Evolutionary conservation across 1,140 invertebrate species (phyloP), one percentile per base, ranked within the genome.

Genomic region (Nixonia krombeini): DNA sequence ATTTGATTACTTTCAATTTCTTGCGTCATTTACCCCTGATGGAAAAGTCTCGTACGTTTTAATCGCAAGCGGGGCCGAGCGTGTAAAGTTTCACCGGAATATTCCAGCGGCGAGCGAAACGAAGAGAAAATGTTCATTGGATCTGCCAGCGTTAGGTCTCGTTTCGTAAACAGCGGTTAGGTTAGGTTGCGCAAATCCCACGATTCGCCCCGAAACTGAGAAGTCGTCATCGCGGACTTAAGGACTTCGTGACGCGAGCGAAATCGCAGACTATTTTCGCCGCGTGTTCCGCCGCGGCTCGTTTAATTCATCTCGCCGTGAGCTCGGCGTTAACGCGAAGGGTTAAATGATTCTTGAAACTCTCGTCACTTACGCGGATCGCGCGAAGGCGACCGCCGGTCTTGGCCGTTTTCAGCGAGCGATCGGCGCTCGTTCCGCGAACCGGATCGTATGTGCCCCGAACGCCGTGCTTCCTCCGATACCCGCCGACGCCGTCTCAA

Each of bases 321-420:
- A 42, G 50, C 35, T 13, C 35, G 35, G 35, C 41, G 45, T 57
- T 64, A 35, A 49, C 52, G 46, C 61, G 61, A 64, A 64, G 44
- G 55, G 40, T 55, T 72, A 72, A 73, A 70, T 73, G 62, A 61
- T 70, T 70, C 70, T 65, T 59, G 66, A 73, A 70, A 73, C 52
- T 67, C 66, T 61, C 59, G 58, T 66, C 70, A 73, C 62, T 67
- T 18, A 55, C 46, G 55, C 55, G 61, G 53, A 64, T 73, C 67
- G 67, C 70, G 70, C 56, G 57, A 59, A 55, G 49, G 8, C 33
- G 16, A 45, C 13, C 21, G 29, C 26, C 26, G 4, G 6, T 17
- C 26, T 41, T 21, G 8, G 6, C 12, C 49, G 42, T 37, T 42
- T 49, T 47, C 49, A 33, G 47, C 57, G 17, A 51, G 21, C 49